phyloP scores from a whole-genome alignment of 1,140 invertebrate species.

The Nebria ingens region DNA sequence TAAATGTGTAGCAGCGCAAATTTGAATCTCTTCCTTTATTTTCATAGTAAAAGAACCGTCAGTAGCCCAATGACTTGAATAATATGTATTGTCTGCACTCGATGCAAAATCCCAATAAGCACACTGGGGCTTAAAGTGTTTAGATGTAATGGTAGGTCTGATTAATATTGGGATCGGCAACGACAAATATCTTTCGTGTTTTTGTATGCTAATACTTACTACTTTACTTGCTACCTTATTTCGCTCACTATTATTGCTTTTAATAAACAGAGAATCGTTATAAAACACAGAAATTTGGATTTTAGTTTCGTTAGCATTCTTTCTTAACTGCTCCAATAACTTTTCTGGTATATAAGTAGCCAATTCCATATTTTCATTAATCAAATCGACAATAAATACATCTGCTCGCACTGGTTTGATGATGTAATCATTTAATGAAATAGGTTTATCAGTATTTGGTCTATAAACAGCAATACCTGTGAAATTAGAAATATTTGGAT shows the following conservation, averaged over 20 bases:
- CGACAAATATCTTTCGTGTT: conserved; percentile 38
- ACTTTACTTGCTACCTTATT: conserved; percentile 39
- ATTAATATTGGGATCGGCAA: conserved; percentile 39
- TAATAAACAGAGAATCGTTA: too few relatives aligned
- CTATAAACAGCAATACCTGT: conserved; percentile 43
- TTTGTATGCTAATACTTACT: conserved; percentile 44
- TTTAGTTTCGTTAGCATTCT: too few relatives aligned
- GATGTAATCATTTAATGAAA: conserved; percentile 35
- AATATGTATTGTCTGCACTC: too few relatives aligned
- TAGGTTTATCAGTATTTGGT: background rate
- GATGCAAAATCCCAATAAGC: conserved; percentile 47
- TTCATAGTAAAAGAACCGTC: conserved; percentile 34
- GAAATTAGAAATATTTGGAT: conserved; percentile 41
- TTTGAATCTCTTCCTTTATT: conserved; percentile 30
- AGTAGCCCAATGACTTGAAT: conserved; percentile 37
- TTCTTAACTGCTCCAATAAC: conserved; percentile 24
- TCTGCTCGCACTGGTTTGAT: conserved; percentile 36
- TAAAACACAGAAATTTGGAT: too few relatives aligned
- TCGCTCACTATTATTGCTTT: too few relatives aligned
- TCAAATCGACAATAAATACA: conserved; percentile 34
- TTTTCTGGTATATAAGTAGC: conserved; percentile 40
- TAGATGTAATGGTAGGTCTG: conserved; percentile 29
- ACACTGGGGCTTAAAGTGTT: conserved; percentile 17
- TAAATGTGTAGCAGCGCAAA: conserved; percentile 46
- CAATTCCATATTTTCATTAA: conserved; percentile 38